These are phyloP conservation scores for Rhyacichthys aspro DNA, from an alignment of 2,797 vertebrate species.

Conservation along the genomic window DNA sequence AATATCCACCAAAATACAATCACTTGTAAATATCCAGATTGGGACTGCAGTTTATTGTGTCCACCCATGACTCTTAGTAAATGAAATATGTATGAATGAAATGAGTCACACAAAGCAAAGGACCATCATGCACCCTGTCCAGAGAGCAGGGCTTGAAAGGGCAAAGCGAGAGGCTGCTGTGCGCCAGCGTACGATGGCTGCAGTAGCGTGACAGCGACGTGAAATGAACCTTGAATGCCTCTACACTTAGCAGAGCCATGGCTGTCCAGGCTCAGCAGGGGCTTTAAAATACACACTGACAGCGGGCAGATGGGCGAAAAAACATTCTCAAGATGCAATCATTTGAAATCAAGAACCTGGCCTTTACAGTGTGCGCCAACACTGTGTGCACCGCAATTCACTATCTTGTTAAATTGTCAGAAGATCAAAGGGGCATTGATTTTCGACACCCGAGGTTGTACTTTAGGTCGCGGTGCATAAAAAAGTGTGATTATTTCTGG, in stretches of 20 bases:
- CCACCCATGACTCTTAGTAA: neutral
- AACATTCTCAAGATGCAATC: constrained; percentile 44
- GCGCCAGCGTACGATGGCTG: constrained; percentile 24
- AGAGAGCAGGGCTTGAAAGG: constrained; percentile 47
- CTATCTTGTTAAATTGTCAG: constrained; percentile 33
- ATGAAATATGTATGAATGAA: neutral
- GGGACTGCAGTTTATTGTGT: neutral
- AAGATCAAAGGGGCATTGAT: constrained; percentile 40
- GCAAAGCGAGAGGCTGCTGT: constrained; percentile 20
- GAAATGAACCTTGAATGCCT: constrained; percentile 71
- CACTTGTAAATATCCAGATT: too few species aligned
- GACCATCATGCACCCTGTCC: constrained; percentile 17
- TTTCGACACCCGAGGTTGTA: constrained; percentile 22
- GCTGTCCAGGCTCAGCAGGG: constrained; percentile 51
- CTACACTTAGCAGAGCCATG: constrained; percentile 52
- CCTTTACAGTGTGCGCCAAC: constrained; percentile 21
- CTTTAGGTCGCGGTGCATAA: constrained; percentile 18
- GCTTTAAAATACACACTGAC: constrained; percentile 55
- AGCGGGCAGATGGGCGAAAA: constrained; percentile 45
- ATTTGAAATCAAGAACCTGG: constrained; percentile 43
- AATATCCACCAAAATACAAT: neutral
- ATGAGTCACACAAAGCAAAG: too few species aligned
- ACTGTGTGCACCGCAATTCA: constrained; percentile 20
- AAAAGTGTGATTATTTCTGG: constrained; percentile 24
- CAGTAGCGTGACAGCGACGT: constrained; percentile 60